Conservation (phyloP, 2,888 invertebrate species). For the Euplexia lucipara region DNA sequence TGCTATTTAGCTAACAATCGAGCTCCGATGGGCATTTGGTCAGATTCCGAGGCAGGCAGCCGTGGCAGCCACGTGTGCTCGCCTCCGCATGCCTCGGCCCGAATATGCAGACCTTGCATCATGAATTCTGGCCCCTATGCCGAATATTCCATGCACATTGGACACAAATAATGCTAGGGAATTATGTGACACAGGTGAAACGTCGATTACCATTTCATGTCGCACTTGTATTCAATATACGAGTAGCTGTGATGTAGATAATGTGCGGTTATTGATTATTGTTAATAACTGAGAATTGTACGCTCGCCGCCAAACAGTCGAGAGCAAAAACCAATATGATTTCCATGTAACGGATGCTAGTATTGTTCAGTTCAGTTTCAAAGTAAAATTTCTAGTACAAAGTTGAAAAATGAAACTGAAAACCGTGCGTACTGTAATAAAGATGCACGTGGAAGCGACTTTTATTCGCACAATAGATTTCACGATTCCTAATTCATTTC, state of each 20-base stretch:
- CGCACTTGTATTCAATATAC: conserved; percentile 30
- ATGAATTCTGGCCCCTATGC: conserved; percentile 87
- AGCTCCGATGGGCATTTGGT: conserved; percentile 89
- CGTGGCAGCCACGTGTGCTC: conserved; percentile 88
- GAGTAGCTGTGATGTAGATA: conserved; percentile 55
- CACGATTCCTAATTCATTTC: not conserved
- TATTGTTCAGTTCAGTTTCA: conserved; percentile 28
- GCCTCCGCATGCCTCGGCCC: conserved; percentile 85
- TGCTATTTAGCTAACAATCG: conserved; percentile 88
- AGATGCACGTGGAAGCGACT: conserved; percentile 12
- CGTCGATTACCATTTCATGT: conserved; percentile 73
- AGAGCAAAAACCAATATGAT: conserved; percentile 30
- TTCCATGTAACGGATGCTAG: conserved; percentile 6
- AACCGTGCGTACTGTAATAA: conserved; percentile 19
- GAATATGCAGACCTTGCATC: conserved; percentile 86
- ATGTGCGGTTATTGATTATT: conserved; percentile 68
- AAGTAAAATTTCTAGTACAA: conserved; percentile 27
- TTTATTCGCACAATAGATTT: conserved; percentile 29
- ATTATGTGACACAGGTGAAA: conserved; percentile 78
- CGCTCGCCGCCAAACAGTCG: conserved; percentile 41
- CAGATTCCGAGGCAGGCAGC: conserved; percentile 87
- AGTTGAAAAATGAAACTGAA: conserved; percentile 30
- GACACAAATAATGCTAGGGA: conserved; percentile 81
- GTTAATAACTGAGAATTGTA: conserved; percentile 61
- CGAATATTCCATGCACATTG: conserved; percentile 87